Evolutionary conservation across 92 coral and sea anemone genomes (phyloP).

Genomic region (Palythoa caribaeorum): DNA sequence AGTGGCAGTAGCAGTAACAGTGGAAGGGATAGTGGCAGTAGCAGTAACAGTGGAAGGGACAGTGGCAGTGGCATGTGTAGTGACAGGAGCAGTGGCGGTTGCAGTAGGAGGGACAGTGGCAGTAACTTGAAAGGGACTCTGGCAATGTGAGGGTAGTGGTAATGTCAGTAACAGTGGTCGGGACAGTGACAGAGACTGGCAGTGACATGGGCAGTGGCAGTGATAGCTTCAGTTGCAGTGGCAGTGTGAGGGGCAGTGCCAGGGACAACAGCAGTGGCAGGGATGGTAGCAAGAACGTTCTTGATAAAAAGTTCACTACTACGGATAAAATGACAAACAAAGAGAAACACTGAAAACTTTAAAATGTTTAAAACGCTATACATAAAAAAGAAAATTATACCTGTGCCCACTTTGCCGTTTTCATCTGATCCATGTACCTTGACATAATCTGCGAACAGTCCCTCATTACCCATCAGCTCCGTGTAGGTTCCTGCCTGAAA

Average conservation of each 20-base stretch:
- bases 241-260: not conserved
- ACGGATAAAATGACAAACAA: not conserved
- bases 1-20: not conserved
- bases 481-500: conserved; percentile 85
- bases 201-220: not conserved
- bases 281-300: not conserved
- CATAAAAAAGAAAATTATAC: not conserved
- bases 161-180: not conserved
- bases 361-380: not conserved
- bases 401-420: conserved; percentile 29
- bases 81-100: not conserved
- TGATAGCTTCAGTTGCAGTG: not conserved
- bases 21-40: not conserved
- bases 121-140: not conserved
- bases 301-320: too few relatives aligned
- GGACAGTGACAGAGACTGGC: not conserved
- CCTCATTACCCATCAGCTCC: conserved; percentile 75
- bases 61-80: not conserved
- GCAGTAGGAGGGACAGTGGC: not conserved
- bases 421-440: conserved; percentile 75
- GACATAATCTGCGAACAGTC: conserved; percentile 88
- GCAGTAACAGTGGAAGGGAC: not conserved
- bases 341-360: not conserved
- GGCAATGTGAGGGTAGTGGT: too few relatives aligned
- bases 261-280: not conserved